Base-by-base conservation (phyloP, 2,113 vertebrate species). In the Cyrtonyx montezumae region DNA sequence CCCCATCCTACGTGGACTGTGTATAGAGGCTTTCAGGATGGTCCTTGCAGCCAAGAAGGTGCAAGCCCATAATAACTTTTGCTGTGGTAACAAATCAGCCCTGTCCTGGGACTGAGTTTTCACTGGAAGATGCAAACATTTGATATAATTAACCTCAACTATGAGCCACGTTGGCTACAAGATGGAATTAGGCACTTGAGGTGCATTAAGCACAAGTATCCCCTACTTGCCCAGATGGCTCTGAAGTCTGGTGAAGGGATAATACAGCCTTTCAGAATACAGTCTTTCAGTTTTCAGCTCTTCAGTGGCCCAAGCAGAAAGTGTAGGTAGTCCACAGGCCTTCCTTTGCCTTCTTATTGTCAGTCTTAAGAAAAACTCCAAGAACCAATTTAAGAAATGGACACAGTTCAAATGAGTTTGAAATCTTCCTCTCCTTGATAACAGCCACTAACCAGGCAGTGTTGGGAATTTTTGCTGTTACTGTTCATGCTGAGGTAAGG, bases 71-170 rank as follows among this genome's bases (percentile, higher is more conserved):
- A 18, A 25, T 25, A 71, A 45, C 49, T 87, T 86, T 87, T 93
- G 84, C 87, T 92, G 67, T 73, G 83, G 86, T 79, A 82, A 89
- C 88, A 65, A 66, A 81, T 65, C 77, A 81, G 30, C 32, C 3
- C 42, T 45, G 28, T 66, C 32, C 34, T 9, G 77, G 63, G 1
- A 11, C 43, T 42, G 43, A 63, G n/a, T 73, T 94, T 92, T 95
- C 45, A 15, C 62, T 48, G 26, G 8, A 66, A 69, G 53, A 36
- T 87, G 53, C n/a, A 79, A 93, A 73, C 59, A 26, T 17, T 59
- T 40, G 23, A n/a, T 51, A 32, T 91, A 51, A 63, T 70, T 84
- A 66, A 84, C 59, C 40, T 79, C 49, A 26, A 9, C 53, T 55
- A 37, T 8, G 30, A 53, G 18, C 9, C 43, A 43, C 79, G 20